phyloP scores from a whole-genome alignment of 2,888 invertebrate genomes.

The Ferdinandea cuprea region DNA sequence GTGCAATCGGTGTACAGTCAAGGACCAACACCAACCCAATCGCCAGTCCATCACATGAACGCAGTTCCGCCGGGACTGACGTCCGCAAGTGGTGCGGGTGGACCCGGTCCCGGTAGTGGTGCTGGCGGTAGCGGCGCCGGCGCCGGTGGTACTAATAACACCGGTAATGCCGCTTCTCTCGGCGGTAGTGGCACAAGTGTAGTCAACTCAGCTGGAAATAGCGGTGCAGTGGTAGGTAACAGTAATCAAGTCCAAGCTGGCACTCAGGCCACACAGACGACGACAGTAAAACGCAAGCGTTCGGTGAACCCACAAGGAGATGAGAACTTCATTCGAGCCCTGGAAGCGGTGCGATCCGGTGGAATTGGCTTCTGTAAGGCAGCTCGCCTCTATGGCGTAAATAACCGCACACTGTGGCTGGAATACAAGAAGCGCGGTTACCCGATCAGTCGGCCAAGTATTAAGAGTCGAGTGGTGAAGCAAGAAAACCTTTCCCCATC shows the following conservation, averaged over 20 bases:
- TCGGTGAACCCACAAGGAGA: constrained; percentile 92
- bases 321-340: constrained; percentile 91
- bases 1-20: constrained; percentile 84
- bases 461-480: constrained; percentile 89
- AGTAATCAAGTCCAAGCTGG: constrained; percentile 68
- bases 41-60: constrained; percentile 81
- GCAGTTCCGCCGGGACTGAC: constrained; percentile 75
- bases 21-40: constrained; percentile 83
- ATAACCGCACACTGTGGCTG: constrained; percentile 92
- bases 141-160: constrained; percentile 48
- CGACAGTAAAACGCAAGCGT: constrained; percentile 86
- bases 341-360: constrained; percentile 92
- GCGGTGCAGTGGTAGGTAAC: constrained; percentile 64
- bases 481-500: constrained; percentile 87
- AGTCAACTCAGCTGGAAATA: constrained; percentile 44
- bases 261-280: constrained; percentile 78
- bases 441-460: constrained; percentile 90
- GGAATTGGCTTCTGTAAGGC: constrained; percentile 94
- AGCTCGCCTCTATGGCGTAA: constrained; percentile 92
- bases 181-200: constrained; percentile 68
- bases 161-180: constrained; percentile 68
- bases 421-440: constrained; percentile 94
- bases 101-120: constrained; percentile 78
- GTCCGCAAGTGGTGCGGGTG: constrained; percentile 80
- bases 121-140: constrained; percentile 76